Base-by-base conservation (phyloP, 2,797 vertebrate species). In the Enoplosus armatus region DNA sequence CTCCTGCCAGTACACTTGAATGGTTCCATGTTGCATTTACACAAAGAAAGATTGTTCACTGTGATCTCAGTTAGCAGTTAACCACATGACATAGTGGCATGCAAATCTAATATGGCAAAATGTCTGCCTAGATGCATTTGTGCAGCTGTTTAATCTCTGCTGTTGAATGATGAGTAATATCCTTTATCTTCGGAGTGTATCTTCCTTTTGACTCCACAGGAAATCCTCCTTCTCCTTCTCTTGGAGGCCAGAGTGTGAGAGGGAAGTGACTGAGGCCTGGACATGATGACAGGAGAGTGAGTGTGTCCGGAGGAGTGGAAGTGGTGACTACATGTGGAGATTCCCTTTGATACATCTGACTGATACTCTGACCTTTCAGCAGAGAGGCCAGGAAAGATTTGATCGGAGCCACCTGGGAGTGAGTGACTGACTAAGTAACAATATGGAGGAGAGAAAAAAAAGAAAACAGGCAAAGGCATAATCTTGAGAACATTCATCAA, bases 401-500 rank as follows among this genome's bases (percentile, higher is more conserved):
- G 48, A 79, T 72, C 22, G 18, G 53, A 68, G 64, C 9, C 77
- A 47, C 53, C 31, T 51, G 45, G 61, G 43, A 53, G n/a, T 18
- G 53, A 70, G 47, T 29, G 31, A 50, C 24, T 54, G 8, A 61
- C 24, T 48, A 31, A 72, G 74, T 14, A 43, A 35, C 24, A 31
- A 37, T 29, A 60, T 50, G 27, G 10, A 27, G 53, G 27, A 24
- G 35, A 74, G 6, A 47, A 16, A 39, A 43, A 54, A 35, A 76
- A 67, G 47, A 62, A 85, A 65, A 39, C 45, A 74, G 68, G 80
- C 72, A 66, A 65, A 72, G 48, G 64, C 85, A 72, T 61, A 60
- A 89, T 93, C 89, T 94, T 95, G 92, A 95, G 94, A 96, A 96
- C 95, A 96, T 96, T 96, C 95, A 96, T 96, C 95, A 96, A 96